Conservation (phyloP, 2,888 invertebrate species). For the Pollenia labialis region DNA sequence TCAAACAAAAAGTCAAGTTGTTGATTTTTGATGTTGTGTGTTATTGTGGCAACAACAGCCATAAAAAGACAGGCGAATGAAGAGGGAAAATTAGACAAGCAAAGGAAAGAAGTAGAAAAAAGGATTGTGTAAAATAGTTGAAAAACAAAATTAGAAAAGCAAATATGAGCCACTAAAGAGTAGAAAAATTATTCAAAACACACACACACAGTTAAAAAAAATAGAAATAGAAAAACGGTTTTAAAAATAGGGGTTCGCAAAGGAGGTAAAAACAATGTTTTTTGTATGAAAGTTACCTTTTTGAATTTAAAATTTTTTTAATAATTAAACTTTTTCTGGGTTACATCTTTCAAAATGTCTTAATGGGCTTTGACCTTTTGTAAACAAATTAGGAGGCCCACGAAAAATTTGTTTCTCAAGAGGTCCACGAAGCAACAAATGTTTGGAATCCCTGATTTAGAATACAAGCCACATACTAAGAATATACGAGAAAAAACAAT, state of each 20-base stretch:
- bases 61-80: neutral
- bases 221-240: too few species aligned
- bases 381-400: too few species aligned
- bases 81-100: conserved; percentile 33
- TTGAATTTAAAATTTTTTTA: too few species aligned
- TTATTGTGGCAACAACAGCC: conserved; percentile 57
- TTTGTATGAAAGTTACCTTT: too few species aligned
- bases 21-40: conserved; percentile 54
- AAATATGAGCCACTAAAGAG: conserved; percentile 54
- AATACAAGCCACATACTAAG: conserved; percentile 21
- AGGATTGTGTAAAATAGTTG: conserved; percentile 51
- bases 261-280: too few species aligned
- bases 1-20: conserved; percentile 45
- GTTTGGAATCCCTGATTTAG: neutral
- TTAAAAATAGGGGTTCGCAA: too few species aligned
- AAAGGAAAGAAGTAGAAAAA: conserved; percentile 78
- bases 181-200: conserved; percentile 23
- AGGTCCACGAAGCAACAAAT: too few species aligned
- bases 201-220: neutral
- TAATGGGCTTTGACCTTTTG: too few species aligned
- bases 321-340: too few species aligned
- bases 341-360: too few species aligned
- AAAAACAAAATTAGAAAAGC: conserved; percentile 64
- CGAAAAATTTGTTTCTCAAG: too few species aligned
- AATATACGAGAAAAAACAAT: neutral